These are phyloP conservation scores for Entosphenus tridentatus DNA, from an alignment of 2,113 vertebrate species.

Conservation along the genomic window DNA sequence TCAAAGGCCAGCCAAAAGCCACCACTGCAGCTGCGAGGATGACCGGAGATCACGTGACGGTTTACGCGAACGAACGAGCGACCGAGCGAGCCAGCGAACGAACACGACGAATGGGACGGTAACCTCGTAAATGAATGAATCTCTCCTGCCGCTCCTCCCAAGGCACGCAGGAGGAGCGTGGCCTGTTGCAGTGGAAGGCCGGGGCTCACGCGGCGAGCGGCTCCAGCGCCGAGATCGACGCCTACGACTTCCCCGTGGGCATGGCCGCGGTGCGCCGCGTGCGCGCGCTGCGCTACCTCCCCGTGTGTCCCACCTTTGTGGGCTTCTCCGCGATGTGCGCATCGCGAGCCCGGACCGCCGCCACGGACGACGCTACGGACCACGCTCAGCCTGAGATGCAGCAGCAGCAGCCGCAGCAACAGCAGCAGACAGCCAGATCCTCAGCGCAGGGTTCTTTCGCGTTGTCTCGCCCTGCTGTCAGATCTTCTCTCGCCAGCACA, in stretches of 20 bases:
- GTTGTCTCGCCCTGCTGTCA: no score
- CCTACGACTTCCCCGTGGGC: conserved; percentile 60
- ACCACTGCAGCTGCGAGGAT: background rate
- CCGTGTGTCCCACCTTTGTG: conserved; percentile 56
- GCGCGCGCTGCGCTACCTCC: conserved; percentile 32
- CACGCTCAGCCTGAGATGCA: no score
- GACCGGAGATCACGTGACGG: background rate
- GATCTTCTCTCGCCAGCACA: no score
- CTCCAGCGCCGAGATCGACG: conserved; percentile 19
- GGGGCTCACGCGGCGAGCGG: conserved; percentile 25
- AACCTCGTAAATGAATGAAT: background rate
- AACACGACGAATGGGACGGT: background rate
- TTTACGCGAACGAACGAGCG: background rate
- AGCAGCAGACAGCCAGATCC: no score
- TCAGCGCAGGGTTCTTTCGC: no score
- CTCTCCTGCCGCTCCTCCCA: background rate
- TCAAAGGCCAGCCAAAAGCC: background rate
- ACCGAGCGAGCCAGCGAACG: background rate
- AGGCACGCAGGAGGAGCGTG: conserved; percentile 57
- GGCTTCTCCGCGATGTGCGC: conserved; percentile 22
- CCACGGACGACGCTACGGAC: no score
- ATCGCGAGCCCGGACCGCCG: no score
- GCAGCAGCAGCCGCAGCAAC: no score
- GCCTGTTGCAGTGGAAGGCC: conserved; percentile 47
- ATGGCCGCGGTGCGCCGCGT: conserved; percentile 33